phyloP scores from a whole-genome alignment of 1,140 invertebrate genomes.

The Drosophila asahinai region DNA sequence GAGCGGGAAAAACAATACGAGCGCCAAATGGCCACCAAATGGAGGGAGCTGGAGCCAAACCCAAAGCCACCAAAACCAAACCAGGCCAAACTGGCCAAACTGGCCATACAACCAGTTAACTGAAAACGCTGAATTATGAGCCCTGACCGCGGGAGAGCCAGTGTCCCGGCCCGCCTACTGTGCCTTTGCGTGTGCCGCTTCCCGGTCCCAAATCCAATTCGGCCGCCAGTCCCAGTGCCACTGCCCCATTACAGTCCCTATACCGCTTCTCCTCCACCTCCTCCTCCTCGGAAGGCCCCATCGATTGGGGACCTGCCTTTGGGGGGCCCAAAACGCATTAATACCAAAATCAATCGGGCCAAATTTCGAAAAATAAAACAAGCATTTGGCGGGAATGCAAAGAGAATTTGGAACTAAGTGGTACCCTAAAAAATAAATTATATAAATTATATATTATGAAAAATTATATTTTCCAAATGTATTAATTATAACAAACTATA shows the following conservation, averaged over 20 bases:
- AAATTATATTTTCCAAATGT: too few relatives aligned
- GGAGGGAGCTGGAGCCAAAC: background rate
- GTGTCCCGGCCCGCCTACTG: constrained; percentile 21
- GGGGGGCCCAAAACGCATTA: constrained; percentile 53
- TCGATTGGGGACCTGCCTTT: constrained; percentile 30
- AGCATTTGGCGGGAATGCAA: background rate
- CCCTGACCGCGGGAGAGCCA: constrained; percentile 31
- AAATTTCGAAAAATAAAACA: constrained; percentile 54
- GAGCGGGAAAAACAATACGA: constrained; percentile 62
- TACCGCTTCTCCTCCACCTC: background rate
- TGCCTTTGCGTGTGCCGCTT: constrained; percentile 3
- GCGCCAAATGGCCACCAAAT: constrained; percentile 53
- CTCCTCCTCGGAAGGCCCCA: background rate
- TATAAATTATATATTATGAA: too few relatives aligned
- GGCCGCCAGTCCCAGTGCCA: constrained; percentile 8
- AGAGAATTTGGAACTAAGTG: background rate
- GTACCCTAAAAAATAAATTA: constrained; percentile 5
- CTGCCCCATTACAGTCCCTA: background rate
- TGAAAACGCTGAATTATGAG: constrained; percentile 71
- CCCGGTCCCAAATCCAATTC: constrained; percentile 45
- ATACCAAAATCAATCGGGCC: constrained; percentile 65
- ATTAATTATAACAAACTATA: too few relatives aligned
- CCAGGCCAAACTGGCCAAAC: constrained; percentile 28
- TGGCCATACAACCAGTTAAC: constrained; percentile 58
- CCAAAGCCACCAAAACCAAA: constrained; percentile 27